These are phyloP conservation scores for Cyrtorhinus lividipennis DNA, from an alignment of 1,140 invertebrate genomes.

Conservation along the genomic window DNA sequence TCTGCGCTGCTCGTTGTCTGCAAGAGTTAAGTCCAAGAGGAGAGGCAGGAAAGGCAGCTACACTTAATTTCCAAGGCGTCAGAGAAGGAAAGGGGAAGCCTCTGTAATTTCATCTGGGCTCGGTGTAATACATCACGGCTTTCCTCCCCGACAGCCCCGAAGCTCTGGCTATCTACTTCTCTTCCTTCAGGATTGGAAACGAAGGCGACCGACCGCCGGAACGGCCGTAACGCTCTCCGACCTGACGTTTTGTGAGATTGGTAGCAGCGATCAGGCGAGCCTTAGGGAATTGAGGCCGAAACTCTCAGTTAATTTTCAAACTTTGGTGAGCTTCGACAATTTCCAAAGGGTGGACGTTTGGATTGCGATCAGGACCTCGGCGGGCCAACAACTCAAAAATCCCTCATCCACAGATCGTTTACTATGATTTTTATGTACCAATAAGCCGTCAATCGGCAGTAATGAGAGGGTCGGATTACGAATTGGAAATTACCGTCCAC, in stretches of 20 bases:
- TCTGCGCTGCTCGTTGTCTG: background rate
- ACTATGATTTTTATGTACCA: no score
- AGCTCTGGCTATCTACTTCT: no score
- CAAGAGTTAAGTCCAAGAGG: conserved; percentile 4
- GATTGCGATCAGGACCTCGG: no score
- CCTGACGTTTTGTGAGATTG: background rate
- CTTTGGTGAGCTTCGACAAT: no score
- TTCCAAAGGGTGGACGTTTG: no score
- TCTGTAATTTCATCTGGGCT: conserved; percentile 16
- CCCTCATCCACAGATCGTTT: no score
- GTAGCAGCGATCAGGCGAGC: background rate
- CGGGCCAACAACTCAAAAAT: no score
- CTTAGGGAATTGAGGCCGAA: background rate
- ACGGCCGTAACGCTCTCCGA: background rate
- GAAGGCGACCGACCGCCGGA: conserved; percentile 1
- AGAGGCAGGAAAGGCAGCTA: conserved; percentile 1
- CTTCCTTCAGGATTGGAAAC: background rate
- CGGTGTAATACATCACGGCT: background rate
- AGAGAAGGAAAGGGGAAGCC: background rate
- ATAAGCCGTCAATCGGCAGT: no score
- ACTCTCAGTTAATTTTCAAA: background rate
- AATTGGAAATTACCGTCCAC: no score
- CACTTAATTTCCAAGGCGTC: conserved; percentile 8
- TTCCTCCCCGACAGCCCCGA: no score
- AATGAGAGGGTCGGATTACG: no score